Evolutionary conservation across 2,888 invertebrate species (phyloP).

Genomic region (Drosophila quinaria): DNA sequence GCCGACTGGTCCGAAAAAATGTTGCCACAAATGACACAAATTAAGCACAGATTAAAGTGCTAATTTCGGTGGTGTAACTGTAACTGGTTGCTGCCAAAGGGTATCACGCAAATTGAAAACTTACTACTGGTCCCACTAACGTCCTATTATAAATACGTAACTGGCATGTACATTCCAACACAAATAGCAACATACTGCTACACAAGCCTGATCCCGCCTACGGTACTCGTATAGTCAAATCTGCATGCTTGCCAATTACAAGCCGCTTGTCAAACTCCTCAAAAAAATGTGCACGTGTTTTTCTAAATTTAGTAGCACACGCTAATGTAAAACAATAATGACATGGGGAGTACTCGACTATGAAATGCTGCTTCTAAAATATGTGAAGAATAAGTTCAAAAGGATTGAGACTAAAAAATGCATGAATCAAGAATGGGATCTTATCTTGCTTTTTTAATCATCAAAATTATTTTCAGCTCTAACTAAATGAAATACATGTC

Average conservation of each 20-base stretch:
- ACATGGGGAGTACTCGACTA: neutral
- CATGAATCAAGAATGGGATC: too few species aligned
- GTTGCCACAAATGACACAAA: slow-evolving; percentile 70
- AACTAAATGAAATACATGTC: too few species aligned
- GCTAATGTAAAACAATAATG: slow-evolving; percentile 1
- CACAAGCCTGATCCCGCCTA: slow-evolving; percentile 24
- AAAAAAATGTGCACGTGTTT: slow-evolving; percentile 10
- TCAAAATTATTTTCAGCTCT: too few species aligned
- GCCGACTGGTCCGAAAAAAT: slow-evolving; percentile 39
- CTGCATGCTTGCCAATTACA: slow-evolving; percentile 49
- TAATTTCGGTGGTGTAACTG: slow-evolving; percentile 43
- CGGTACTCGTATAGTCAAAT: slow-evolving; percentile 26
- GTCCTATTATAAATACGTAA: slow-evolving; percentile 6
- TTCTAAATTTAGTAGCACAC: slow-evolving; percentile 2
- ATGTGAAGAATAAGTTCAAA: neutral
- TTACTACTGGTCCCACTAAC: slow-evolving; percentile 5
- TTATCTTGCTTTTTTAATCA: too few species aligned
- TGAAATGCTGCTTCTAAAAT: neutral
- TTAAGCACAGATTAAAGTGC: slow-evolving; percentile 72
- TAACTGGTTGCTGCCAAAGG: slow-evolving; percentile 60
- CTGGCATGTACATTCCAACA: neutral
- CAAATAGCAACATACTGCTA: neutral
- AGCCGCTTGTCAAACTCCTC: slow-evolving; percentile 42
- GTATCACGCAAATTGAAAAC: slow-evolving; percentile 47
- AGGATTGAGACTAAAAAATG: too few species aligned